These are phyloP conservation scores for Metalampra italica DNA, from an alignment of 2,888 invertebrate genomes.

Conservation along the genomic window DNA sequence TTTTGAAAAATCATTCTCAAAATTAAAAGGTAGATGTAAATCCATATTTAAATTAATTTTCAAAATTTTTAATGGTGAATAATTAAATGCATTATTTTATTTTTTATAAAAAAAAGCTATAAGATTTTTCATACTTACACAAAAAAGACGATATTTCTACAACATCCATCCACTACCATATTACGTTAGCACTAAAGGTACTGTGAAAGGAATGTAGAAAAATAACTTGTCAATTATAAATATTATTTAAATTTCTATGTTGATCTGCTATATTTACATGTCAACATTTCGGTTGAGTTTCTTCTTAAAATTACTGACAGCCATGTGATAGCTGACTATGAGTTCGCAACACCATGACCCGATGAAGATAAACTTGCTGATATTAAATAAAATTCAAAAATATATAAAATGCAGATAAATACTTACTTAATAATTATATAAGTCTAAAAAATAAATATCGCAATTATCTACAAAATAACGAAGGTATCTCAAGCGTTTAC, in stretches of 20 bases:
- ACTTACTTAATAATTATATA: too few relatives aligned
- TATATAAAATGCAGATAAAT: too few relatives aligned
- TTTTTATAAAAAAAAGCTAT: neutral
- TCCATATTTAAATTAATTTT: neutral
- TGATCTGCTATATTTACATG: conserved; percentile 76
- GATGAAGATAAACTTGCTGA: conserved; percentile 65
- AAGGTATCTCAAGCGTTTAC: too few relatives aligned
- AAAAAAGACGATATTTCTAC: conserved; percentile 9
- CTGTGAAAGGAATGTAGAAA: conserved; percentile 73
- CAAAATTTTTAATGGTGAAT: neutral
- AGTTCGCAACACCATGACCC: conserved; percentile 61
- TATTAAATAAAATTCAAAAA: conserved; percentile 21
- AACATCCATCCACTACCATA: conserved; percentile 28
- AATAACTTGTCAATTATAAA: conserved; percentile 74
- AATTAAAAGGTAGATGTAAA: neutral
- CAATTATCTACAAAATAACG: too few relatives aligned
- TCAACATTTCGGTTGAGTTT: conserved; percentile 71
- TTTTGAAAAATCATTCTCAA: neutral
- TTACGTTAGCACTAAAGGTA: conserved; percentile 49
- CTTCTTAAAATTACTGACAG: conserved; percentile 77
- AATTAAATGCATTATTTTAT: neutral
- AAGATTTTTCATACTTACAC: neutral
- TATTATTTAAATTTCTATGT: conserved; percentile 72
- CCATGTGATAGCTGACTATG: conserved; percentile 79
- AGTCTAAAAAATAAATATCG: too few relatives aligned